phyloP scores from a whole-genome alignment of 2,113 vertebrate species.

The Mobula hypostoma region DNA sequence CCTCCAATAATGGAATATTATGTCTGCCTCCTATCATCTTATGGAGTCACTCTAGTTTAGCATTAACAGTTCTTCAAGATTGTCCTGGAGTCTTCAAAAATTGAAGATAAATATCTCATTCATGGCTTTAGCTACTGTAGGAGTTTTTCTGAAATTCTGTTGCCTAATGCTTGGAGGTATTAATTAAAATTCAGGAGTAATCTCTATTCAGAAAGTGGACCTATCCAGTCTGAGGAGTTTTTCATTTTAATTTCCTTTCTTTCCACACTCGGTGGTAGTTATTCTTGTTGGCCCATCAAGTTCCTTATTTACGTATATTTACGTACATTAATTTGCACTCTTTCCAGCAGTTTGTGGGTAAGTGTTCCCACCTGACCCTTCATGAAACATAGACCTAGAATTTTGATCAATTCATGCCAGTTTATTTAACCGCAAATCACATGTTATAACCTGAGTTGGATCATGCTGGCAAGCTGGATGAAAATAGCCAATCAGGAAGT shows the following conservation, averaged over 20 bases:
- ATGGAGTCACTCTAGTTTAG: neutral
- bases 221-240: neutral
- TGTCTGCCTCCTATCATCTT: neutral
- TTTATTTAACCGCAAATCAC: too few relatives aligned
- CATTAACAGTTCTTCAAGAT: neutral
- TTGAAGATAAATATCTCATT: neutral
- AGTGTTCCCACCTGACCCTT: too few relatives aligned
- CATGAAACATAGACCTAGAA: too few relatives aligned
- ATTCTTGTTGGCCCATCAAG: neutral
- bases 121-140: neutral
- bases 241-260: neutral
- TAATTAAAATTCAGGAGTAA: neutral
- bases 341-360: too few relatives aligned
- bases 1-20: neutral
- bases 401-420: too few relatives aligned
- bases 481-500: too few relatives aligned
- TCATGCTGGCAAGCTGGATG: too few relatives aligned
- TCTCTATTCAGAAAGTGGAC: neutral
- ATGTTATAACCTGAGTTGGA: too few relatives aligned
- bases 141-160: neutral
- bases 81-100: neutral
- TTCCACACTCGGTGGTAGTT: neutral
- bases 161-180: neutral
- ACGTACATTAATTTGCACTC: too few relatives aligned
- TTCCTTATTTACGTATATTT: neutral